Evolutionary conservation across 2,888 invertebrate genomes (phyloP).

Genomic region (Monochamus alternatus): DNA sequence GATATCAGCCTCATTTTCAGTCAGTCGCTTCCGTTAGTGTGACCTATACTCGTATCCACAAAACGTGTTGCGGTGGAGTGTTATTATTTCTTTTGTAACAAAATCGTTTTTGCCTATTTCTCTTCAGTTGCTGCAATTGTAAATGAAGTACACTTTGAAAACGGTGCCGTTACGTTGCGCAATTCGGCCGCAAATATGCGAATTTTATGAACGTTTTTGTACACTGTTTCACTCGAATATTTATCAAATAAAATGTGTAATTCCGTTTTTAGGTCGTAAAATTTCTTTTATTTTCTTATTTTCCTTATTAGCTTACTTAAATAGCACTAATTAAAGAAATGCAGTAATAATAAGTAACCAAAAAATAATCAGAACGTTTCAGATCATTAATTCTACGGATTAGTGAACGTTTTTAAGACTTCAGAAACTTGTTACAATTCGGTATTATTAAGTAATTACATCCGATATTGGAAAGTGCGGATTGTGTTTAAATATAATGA

Average conservation of each 20-base stretch:
- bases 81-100: conserved; percentile 51
- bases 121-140: conserved; percentile 47
- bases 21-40: conserved; percentile 56
- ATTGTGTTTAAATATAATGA: too few species aligned
- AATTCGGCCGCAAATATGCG: conserved; percentile 49
- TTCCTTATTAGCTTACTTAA: not conserved
- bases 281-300: conserved; percentile 3
- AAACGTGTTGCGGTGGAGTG: conserved; percentile 57
- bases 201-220: conserved; percentile 33
- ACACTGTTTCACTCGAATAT: conserved; percentile 29
- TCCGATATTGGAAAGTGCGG: too few species aligned
- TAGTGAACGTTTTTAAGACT: not conserved
- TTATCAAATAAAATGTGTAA: conserved; percentile 29
- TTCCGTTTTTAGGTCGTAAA: conserved; percentile 30
- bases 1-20: conserved; percentile 57
- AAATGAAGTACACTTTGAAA: conserved; percentile 45
- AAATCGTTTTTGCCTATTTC: conserved; percentile 47
- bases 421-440: not conserved
- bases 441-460: not conserved
- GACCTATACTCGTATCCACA: conserved; percentile 56
- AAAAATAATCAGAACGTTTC: not conserved
- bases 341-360: not conserved
- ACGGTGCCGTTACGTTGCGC: conserved; percentile 45
- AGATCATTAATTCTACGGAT: not conserved
- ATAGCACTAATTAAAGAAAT: not conserved